These are phyloP conservation scores for Nomada ruficornis DNA, from an alignment of 2,888 invertebrate genomes.

Conservation along the genomic window DNA sequence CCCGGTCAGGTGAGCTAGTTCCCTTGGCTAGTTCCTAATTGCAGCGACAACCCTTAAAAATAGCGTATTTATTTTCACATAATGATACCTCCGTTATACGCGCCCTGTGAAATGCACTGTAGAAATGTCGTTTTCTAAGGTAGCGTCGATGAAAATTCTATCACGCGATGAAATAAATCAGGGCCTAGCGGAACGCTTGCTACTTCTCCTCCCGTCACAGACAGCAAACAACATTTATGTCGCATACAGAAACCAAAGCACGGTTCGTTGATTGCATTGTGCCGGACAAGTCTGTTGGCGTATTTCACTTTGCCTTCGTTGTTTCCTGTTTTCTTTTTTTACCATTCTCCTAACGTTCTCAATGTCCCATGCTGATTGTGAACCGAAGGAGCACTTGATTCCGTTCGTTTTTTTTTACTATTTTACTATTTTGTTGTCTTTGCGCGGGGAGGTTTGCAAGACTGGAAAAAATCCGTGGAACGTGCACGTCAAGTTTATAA, in stretches of 20 bases:
- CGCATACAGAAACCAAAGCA: slow-evolving; percentile 51
- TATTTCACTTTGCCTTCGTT: neutral
- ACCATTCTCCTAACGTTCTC: neutral
- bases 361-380: neutral
- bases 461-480: neutral
- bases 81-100: too few species aligned
- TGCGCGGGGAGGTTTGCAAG: neutral
- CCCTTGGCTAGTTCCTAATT: slow-evolving; percentile 9
- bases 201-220: neutral
- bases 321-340: neutral
- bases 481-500: neutral
- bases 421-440: neutral
- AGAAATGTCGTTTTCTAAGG: too few species aligned
- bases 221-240: slow-evolving; percentile 52
- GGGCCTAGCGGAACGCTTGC: neutral
- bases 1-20: neutral
- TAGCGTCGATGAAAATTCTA: neutral
- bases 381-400: neutral
- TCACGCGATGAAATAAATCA: neutral
- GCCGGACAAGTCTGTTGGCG: neutral
- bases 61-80: neutral
- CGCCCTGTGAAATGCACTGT: too few species aligned
- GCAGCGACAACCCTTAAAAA: neutral
- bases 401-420: neutral
- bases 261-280: neutral